phyloP scores from a whole-genome alignment of 2,113 vertebrate species.

The Camelus bactrianus region DNA sequence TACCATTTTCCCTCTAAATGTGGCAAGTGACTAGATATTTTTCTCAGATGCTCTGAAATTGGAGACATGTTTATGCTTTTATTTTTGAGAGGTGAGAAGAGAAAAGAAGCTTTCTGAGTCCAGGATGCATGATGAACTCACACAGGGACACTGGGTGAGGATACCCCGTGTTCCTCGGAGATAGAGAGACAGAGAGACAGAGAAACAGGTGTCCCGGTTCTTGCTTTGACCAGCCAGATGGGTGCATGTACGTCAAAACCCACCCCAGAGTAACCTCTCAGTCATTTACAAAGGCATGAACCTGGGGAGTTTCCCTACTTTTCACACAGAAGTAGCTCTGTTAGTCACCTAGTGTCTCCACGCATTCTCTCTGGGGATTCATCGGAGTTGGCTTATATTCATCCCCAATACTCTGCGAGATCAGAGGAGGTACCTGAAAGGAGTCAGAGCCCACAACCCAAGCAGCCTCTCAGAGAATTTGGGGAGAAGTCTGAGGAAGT shows the following conservation, averaged over 20 bases:
- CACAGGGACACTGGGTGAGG: neutral
- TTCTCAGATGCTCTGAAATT: conserved; percentile 35
- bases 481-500: neutral
- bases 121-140: neutral
- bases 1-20: neutral
- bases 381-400: neutral
- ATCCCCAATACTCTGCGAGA: neutral
- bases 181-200: neutral
- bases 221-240: neutral
- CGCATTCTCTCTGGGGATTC: neutral
- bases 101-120: neutral
- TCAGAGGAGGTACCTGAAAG: neutral
- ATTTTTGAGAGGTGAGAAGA: conserved; percentile 5
- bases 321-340: neutral
- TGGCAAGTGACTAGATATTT: neutral
- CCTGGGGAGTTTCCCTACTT: neutral
- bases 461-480: neutral
- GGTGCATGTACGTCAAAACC: neutral
- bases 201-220: neutral
- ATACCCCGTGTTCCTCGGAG: neutral
- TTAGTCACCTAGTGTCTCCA: neutral
- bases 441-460: neutral
- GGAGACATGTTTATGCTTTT: neutral
- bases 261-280: neutral
- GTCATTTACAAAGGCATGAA: neutral